A percentile compares a stretch with the other conserved stretches of the same genome.
Evolutionary conservation across 2,113 vertebrate species (phyloP).

Genomic region (Tursiops truncatus): DNA sequence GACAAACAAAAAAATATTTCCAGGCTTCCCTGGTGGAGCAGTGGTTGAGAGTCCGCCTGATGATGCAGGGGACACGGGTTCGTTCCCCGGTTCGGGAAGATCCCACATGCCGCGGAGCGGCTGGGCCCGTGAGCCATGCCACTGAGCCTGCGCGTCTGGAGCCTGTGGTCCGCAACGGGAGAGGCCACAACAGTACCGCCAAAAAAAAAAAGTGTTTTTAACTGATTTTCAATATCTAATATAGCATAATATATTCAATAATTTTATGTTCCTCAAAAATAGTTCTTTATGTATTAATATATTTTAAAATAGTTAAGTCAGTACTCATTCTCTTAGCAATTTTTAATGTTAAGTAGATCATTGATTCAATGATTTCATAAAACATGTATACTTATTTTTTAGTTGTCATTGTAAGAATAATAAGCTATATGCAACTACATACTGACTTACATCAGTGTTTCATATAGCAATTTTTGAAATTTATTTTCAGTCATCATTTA

Average conservation of each 20-base stretch:
- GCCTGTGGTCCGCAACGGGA: too few relatives aligned
- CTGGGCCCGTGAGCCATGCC: too few relatives aligned
- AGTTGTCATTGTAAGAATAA: not conserved
- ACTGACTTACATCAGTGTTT: not conserved
- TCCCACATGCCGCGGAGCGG: too few relatives aligned
- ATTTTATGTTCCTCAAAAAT: not conserved
- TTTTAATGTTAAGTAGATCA: not conserved
- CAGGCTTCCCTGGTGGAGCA: too few relatives aligned
- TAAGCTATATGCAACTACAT: not conserved
- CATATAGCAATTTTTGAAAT: not conserved
- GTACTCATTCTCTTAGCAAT: not conserved
- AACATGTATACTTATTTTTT: not conserved
- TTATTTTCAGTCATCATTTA: not conserved
- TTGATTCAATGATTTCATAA: constrained; percentile 6
- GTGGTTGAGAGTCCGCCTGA: too few relatives aligned
- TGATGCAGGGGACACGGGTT: too few relatives aligned
- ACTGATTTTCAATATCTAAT: not conserved
- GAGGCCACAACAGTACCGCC: too few relatives aligned
- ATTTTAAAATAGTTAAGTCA: not conserved
- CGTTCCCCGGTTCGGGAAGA: too few relatives aligned
- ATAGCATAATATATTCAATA: not conserved
- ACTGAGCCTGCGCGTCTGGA: too few relatives aligned
- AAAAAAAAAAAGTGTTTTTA: not conserved
- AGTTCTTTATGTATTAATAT: not conserved
- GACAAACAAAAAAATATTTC: not conserved